Evolutionary conservation across 2,113 vertebrate species (phyloP).

Genomic region (Salvator merianae): DNA sequence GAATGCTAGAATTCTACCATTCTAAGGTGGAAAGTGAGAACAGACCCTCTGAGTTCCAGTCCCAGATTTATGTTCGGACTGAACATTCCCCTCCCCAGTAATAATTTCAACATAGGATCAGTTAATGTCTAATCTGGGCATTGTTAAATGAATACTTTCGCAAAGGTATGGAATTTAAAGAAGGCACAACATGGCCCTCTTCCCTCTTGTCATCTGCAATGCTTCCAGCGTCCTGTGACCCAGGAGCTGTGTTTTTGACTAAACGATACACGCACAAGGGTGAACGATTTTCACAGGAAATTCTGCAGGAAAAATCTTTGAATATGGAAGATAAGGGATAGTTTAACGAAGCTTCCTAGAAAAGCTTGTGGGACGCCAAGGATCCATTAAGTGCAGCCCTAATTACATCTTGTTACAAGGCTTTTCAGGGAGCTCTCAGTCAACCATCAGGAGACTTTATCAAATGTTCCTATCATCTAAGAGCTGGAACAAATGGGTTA

Average conservation of each 20-base stretch:
- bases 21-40: too few relatives aligned
- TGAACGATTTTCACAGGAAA: neutral
- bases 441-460: neutral
- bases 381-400: neutral
- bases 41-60: too few relatives aligned
- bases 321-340: neutral
- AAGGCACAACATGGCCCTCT: neutral
- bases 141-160: neutral
- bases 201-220: neutral
- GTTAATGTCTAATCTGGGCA: neutral
- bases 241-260: neutral
- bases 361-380: neutral
- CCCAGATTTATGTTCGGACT: neutral
- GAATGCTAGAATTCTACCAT: too few relatives aligned
- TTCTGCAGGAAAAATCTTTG: neutral
- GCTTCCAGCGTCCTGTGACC: neutral
- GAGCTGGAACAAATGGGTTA: neutral
- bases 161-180: neutral
- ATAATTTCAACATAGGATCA: neutral
- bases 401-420: neutral
- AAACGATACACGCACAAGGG: neutral
- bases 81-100: neutral
- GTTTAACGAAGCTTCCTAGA: neutral
- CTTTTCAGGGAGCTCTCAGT: neutral
- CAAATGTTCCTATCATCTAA: neutral